phyloP scores from a whole-genome alignment of 2,888 invertebrate species.

The Zeuzera pyrina region DNA sequence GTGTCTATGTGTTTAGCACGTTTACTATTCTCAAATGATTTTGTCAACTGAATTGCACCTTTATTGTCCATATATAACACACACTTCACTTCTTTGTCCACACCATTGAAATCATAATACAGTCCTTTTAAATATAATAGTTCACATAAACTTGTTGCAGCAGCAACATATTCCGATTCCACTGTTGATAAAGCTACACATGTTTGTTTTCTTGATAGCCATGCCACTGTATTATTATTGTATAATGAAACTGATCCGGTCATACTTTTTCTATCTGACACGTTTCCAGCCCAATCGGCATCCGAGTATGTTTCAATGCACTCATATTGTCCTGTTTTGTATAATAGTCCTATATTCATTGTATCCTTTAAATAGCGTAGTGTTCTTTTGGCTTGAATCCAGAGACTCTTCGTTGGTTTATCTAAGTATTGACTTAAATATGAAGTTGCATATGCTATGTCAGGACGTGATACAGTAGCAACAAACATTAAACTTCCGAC shows the following conservation, averaged over 20 bases:
- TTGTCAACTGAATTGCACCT: too few species aligned
- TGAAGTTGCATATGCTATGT: not conserved
- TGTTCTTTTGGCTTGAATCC: not conserved
- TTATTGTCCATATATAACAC: too few species aligned
- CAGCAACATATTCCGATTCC: too few species aligned
- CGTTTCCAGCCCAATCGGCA: not conserved
- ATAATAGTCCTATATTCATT: not conserved
- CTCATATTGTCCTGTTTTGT: not conserved
- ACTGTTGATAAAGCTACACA: too few species aligned
- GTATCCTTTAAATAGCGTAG: slow-evolving; percentile 1
- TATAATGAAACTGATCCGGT: not conserved
- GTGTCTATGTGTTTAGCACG: too few species aligned
- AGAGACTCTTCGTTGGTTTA: not conserved
- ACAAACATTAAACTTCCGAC: slow-evolving; percentile 1
- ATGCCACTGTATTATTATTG: not conserved
- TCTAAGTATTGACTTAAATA: not conserved
- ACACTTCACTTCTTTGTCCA: too few species aligned
- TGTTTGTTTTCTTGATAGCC: too few species aligned
- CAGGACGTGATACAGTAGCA: not conserved
- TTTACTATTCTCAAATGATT: too few species aligned
- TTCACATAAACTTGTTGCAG: too few species aligned
- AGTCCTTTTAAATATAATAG: too few species aligned
- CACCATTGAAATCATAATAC: too few species aligned
- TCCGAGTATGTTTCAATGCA: not conserved
- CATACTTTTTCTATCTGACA: not conserved